A percentile compares a stretch with the other conserved stretches of the same genome.
Evolutionary conservation across 2,113 vertebrate genomes (phyloP).

Genomic region (Chamaea fasciata): DNA sequence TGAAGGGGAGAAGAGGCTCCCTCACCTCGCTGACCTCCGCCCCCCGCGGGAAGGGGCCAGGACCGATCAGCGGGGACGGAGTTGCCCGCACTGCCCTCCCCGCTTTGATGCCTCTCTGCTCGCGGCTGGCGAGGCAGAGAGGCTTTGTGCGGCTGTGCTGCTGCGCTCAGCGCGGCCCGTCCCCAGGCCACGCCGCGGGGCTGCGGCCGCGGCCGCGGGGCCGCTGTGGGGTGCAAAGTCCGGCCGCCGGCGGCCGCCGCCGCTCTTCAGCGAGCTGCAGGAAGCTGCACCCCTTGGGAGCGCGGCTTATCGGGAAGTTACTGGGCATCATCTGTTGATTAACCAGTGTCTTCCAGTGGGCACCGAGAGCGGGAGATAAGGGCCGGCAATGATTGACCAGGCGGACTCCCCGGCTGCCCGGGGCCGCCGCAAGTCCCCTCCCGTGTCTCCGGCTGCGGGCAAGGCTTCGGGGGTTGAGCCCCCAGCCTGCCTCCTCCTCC

Average conservation of each 20-base stretch:
- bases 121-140: not conserved
- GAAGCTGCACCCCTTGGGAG: constrained; percentile 10
- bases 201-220: not conserved
- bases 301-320: constrained; percentile 8
- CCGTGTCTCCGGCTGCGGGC: not conserved
- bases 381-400: constrained; percentile 21
- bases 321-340: constrained; percentile 48
- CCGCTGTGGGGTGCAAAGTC: not conserved
- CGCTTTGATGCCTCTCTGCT: not conserved
- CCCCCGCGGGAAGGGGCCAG: not conserved
- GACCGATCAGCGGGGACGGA: not conserved
- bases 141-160: not conserved
- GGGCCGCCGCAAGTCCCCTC: not conserved
- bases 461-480: not conserved
- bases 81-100: not conserved
- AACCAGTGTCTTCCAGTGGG: constrained; percentile 25
- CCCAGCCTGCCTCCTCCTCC: not conserved
- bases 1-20: not conserved
- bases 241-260: not conserved
- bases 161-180: not conserved
- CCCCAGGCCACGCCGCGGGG: not conserved
- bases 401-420: not conserved
- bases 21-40: not conserved
- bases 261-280: not conserved
- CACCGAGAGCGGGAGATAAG: not conserved